A percentile compares a stretch with the other conserved stretches of the same genome.
Evolutionary conservation across 2,888 invertebrate genomes (phyloP).

Genomic region (Vannuccia rotundouncinata): DNA sequence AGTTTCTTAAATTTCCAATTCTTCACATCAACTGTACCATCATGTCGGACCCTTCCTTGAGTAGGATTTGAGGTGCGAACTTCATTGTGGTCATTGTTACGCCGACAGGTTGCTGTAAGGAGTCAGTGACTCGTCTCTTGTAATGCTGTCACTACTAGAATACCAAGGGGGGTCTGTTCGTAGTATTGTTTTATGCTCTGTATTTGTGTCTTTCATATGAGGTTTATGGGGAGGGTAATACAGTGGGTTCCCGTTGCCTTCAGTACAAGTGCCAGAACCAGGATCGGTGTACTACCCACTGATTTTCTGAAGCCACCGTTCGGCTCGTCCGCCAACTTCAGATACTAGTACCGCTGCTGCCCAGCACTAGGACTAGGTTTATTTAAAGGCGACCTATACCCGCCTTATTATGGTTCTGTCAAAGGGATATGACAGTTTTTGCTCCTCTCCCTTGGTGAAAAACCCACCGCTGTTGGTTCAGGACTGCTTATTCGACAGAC

Average conservation of each 20-base stretch:
- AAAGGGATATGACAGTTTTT: neutral
- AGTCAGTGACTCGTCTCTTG: neutral
- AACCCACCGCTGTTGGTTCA: neutral
- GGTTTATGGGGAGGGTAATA: neutral
- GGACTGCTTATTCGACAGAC: neutral
- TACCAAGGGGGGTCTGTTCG: neutral
- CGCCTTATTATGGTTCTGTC: neutral
- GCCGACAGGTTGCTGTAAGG: neutral
- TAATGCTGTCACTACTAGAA: neutral
- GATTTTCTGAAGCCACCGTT: neutral
- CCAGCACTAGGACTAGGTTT: neutral
- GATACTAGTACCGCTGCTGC: conserved; percentile 18
- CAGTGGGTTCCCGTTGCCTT: neutral
- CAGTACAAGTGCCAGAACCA: neutral
- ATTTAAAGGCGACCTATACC: neutral
- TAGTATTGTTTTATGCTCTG: neutral
- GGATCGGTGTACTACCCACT: neutral
- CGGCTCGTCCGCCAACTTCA: conserved; percentile 14
- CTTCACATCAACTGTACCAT: neutral
- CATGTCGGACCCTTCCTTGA: neutral
- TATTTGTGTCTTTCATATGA: neutral
- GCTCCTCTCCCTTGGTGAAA: neutral
- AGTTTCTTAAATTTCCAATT: neutral
- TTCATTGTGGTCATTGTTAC: neutral
- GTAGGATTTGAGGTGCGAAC: neutral